A percentile compares a stretch with the other conserved stretches of the same genome.
phyloP scores from a whole-genome alignment of 2,888 invertebrate species.

The Amphimallon solstitiale region DNA sequence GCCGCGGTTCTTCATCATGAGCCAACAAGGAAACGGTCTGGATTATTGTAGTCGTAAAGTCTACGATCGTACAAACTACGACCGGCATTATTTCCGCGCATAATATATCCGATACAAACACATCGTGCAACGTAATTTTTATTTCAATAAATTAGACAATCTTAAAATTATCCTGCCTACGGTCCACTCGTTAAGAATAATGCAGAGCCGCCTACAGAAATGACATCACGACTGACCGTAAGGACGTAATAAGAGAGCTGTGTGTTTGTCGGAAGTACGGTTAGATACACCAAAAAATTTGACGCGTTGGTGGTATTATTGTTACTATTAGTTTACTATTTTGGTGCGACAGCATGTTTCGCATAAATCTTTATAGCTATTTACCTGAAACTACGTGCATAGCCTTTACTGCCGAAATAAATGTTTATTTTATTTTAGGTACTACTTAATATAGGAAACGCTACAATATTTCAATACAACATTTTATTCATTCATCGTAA shows the following conservation, averaged over 20 bases:
- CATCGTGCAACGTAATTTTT: neutral
- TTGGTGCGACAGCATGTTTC: no score
- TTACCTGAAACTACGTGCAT: no score
- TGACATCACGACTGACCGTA: neutral
- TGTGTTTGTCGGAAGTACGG: neutral
- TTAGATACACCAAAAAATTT: neutral
- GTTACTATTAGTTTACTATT: neutral
- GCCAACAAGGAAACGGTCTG: neutral
- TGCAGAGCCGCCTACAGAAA: slow-evolving; percentile 1
- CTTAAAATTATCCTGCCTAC: slow-evolving; percentile 4
- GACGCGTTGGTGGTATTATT: neutral
- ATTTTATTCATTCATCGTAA: no score
- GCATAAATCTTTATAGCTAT: no score
- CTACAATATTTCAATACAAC: no score
- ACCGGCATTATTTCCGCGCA: neutral
- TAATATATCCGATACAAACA: neutral
- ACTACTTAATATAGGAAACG: no score
- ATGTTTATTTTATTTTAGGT: no score
- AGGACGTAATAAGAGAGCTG: neutral
- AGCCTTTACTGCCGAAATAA: no score
- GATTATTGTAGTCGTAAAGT: neutral
- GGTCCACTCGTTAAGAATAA: neutral
- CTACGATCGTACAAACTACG: neutral
- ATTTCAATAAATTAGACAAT: neutral
- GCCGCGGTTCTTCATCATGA: neutral